Base-by-base conservation (phyloP, 2,888 invertebrate species). In the Plebejus anna region DNA sequence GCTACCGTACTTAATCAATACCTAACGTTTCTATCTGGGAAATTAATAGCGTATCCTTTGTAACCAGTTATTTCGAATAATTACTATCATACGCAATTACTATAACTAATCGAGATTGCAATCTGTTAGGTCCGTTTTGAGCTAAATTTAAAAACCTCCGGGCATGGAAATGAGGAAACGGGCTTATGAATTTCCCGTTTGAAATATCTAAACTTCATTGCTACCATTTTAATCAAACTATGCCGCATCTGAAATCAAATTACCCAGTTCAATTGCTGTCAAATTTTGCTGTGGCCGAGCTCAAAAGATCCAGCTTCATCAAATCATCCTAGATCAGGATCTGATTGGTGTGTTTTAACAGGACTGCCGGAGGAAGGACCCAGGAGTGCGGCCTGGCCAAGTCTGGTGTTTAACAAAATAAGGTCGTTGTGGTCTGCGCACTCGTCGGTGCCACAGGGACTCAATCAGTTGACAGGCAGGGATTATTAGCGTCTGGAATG, bases 371-470 rank as follows among this genome's bases (percentile, higher is more conserved):
- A 94, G 79, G 93, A 94, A 85, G 93, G 93, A 66, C 91, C 93
- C 5, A 83, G 93, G 80, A 91, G 86, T 81, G 93, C 93, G 28
- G 93, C 94, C 83, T 97, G 97, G 97, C 96, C 96, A 79, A 96
- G 96, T 83, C 92, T 97, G 87, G 97, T 97, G 85, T 96, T 97
- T 89, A 97, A 97, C 87, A 97, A 98, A 95, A 97, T 98, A 90
- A 96, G 97, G 86, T 97, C 97, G 72, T 94, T 98, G 80, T 98
- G 98, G 98, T 97, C 96, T 82, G 96, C 96, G 81, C 96, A 96
- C 86, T 95, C 96, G 76, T 96, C 96, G 80, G 96, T 96, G 81
- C 95, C 96, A 79, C 96, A 96, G 89, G 97, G 97, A 84, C 95
- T 97, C 85, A 97, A 97, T 94, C 97, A 97, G 90, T 95, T 97